Conservation (phyloP, 2,888 invertebrate genomes). For the Drosophila nigricruria region DNA sequence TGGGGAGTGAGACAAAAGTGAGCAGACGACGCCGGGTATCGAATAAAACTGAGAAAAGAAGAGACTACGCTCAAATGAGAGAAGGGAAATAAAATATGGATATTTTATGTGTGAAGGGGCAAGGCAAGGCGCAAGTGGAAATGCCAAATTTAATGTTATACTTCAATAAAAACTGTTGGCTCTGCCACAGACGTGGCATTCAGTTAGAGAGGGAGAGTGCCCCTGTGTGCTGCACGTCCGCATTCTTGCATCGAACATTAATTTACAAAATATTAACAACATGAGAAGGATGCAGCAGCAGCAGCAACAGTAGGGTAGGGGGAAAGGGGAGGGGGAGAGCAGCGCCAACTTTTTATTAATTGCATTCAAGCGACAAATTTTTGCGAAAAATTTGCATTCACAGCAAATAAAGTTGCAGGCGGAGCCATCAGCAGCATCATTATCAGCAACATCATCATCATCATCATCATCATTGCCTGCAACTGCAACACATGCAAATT, state of each 20-base stretch:
- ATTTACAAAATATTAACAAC: slow-evolving; percentile 79
- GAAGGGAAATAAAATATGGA: slow-evolving; percentile 42
- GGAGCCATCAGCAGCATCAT: slow-evolving; percentile 57
- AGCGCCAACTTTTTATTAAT: slow-evolving; percentile 80
- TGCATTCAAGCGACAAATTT: slow-evolving; percentile 77
- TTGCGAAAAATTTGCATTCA: slow-evolving; percentile 54
- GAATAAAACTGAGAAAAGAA: slow-evolving; percentile 7
- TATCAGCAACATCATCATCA: slow-evolving; percentile 31
- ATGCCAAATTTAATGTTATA: slow-evolving; percentile 80
- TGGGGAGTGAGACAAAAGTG: slow-evolving; percentile 28
- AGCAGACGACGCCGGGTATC: slow-evolving; percentile 34
- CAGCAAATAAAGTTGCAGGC: slow-evolving; percentile 69
- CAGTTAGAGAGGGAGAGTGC: slow-evolving; percentile 9
- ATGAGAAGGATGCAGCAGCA: slow-evolving; percentile 44
- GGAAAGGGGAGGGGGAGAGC: slow-evolving; percentile 28
- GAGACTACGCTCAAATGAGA: not conserved
- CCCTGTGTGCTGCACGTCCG: slow-evolving; percentile 61
- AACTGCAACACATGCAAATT: slow-evolving; percentile 71
- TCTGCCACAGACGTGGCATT: slow-evolving; percentile 45
- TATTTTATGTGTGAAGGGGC: slow-evolving; percentile 61
- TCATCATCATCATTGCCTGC: slow-evolving; percentile 3
- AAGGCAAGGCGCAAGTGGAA: slow-evolving; percentile 51
- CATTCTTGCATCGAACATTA: slow-evolving; percentile 80
- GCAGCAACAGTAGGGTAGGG: not conserved
- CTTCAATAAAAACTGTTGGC: slow-evolving; percentile 75